Base-by-base conservation (phyloP, 2,888 invertebrate species). In the Amiota mariae region DNA sequence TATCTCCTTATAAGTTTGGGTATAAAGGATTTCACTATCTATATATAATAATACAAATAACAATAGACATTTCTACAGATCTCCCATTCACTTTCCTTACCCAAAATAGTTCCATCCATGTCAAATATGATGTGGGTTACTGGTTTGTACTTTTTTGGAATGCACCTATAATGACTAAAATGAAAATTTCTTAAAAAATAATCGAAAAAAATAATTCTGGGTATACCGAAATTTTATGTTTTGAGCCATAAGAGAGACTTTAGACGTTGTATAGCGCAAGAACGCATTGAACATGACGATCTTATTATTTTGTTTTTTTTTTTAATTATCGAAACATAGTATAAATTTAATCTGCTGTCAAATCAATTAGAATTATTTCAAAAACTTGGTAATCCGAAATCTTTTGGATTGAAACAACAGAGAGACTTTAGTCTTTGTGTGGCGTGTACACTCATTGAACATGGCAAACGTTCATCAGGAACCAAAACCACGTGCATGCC, bases 401-500 rank as follows among this genome's bases (percentile, higher is more conserved):
- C 83, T 90, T 96, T 95, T 0, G 96, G 96, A 81, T 93, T 91
- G 87, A 97, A 95, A 70, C 95, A 92, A 73, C 93, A 92, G 76
- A 97, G 88, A 0, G 94, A 93, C 36, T 93, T 92, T 56, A 97
- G 87, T 8, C 94, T 93, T 75, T 94, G 87, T 0, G 94, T 94
- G 0, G 95, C 95, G 56, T 91, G 88, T 77, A 89, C 88, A n/a
- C 90, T 90, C 63, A 90, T 80, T 73, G 91, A 90, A 13, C 85
- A 81, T 1, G 91, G 89, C 59, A 92, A 87, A 46, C 88, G 86
- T 10, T 86, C 74, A 87, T 95, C 95, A 0, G 95, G 95, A 1
- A 95, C 93, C 94, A 95, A 94, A 0, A 95, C 93, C 1, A 92
- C 93, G 88, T 95, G 95, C 96, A 97, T 97, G 9, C 94, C 94